Base-by-base conservation (phyloP, 2,797 vertebrate genomes). In the Oreonectes daqikongensis region DNA sequence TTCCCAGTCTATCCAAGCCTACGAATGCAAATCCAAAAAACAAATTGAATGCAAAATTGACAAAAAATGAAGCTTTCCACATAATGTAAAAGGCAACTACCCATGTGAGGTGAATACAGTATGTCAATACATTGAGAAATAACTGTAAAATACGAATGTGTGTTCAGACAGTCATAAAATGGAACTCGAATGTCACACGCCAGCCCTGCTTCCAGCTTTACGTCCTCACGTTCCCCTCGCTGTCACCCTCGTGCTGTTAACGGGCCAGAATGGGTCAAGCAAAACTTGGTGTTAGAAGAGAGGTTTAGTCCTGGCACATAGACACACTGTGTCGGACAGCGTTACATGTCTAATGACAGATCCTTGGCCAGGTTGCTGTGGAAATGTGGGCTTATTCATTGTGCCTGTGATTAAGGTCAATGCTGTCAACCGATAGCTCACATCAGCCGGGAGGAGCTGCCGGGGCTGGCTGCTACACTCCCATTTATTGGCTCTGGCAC, bases 351-450 rank as follows among this genome's bases (percentile, higher is more conserved):
- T 26, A 72, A 26, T 4, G 6, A 63, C 64, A 53, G 74, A 66
- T 69, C 26, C 63, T 76, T 79, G 82, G 80, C 74, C 60, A 48
- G 22, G 73, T 38, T 77, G 61, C 52, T 18, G 68, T 55, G 20
- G 66, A 75, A 69, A 77, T 63, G 67, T 72, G 72, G 75, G 70
- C 81, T 74, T 55, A 65, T 71, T 79, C 32, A 69, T 68, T 46
- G 63, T 15, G 46, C 20, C 69, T 71, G 65, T 79, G 61, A 82
- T 81, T 81, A 85, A 85, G 82, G 82, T 84, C 85, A 84, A 52
- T 20, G 22, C 80, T 75, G 78, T 84, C 81, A 79, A 24, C 57
- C 68, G 66, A 64, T 55, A 40, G 35, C 40, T n/a, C 46, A 18
- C 59, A 4, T 61, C 65, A 20, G 42, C 69, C 59, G 67, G 2